phyloP scores from a whole-genome alignment of 2,888 invertebrate genomes.

The Drosophila leonis region DNA sequence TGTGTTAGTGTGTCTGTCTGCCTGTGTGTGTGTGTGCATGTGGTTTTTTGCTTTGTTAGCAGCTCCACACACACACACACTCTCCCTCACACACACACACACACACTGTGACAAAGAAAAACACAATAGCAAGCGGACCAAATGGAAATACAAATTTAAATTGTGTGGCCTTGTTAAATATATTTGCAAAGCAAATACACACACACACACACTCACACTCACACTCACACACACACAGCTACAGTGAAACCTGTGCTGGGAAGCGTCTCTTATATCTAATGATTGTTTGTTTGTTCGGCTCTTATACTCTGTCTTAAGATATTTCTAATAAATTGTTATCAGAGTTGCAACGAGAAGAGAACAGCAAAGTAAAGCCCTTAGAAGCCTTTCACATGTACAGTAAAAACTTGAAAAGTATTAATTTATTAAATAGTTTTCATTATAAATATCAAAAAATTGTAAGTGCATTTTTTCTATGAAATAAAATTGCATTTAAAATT shows the following conservation, averaged over 20 bases:
- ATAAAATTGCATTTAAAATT: neutral
- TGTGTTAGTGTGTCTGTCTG: constrained; percentile 15
- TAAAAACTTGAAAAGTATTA: neutral
- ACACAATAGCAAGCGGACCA: constrained; percentile 35
- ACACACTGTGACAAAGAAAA: constrained; percentile 11
- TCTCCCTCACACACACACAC: constrained; percentile 5
- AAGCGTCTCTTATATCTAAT: constrained; percentile 58
- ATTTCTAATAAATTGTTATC: neutral
- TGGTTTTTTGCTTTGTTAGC: constrained; percentile 52
- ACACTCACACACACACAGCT: constrained; percentile 12
- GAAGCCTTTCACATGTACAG: neutral
- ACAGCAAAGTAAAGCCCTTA: neutral
- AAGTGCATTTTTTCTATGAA: neutral
- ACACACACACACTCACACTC: constrained; percentile 8
- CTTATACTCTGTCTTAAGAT: constrained; percentile 15
- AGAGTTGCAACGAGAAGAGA: neutral
- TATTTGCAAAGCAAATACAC: constrained; percentile 49
- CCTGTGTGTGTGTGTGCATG: constrained; percentile 19
- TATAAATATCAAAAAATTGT: neutral
- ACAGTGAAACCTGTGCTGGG: constrained; percentile 36
- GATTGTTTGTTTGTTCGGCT: constrained; percentile 67
- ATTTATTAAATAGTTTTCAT: neutral
- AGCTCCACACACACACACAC: constrained; percentile 9
- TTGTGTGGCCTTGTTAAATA: constrained; percentile 60
- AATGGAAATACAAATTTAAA: constrained; percentile 67